These are phyloP conservation scores for Lanius ludovicianus DNA, from an alignment of 2,113 vertebrate genomes.

Conservation along the genomic window DNA sequence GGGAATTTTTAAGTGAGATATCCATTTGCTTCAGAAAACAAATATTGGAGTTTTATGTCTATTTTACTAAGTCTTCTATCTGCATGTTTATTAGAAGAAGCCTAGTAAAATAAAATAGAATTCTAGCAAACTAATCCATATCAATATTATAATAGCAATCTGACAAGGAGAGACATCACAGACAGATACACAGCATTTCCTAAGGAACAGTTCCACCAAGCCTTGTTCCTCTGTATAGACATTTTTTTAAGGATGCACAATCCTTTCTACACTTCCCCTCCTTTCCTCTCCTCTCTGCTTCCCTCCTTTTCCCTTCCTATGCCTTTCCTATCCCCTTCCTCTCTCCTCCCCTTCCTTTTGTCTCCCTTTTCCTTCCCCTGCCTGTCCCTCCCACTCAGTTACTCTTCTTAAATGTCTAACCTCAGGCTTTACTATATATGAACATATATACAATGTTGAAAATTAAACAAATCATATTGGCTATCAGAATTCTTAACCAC, in stretches of 20 bases:
- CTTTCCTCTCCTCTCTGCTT: not conserved
- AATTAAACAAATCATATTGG: not conserved
- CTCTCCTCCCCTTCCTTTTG: too few species aligned
- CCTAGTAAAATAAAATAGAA: not conserved
- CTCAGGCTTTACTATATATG: not conserved
- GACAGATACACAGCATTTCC: not conserved
- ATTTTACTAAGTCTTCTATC: not conserved
- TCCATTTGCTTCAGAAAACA: not conserved
- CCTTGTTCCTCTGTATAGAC: not conserved
- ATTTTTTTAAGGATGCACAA: not conserved
- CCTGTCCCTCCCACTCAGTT: accelerated
- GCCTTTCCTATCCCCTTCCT: not conserved
- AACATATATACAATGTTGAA: not conserved
- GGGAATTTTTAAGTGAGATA: not conserved
- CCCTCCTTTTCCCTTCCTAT: not conserved
- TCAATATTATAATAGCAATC: not conserved
- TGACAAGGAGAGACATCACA: not conserved
- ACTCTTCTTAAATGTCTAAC: not conserved
- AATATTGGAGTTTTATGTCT: not conserved
- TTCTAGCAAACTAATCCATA: not conserved
- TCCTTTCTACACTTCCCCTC: not conserved
- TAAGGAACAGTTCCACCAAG: not conserved
- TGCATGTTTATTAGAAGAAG: not conserved
- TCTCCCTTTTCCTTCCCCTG: accelerated
- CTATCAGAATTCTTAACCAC: not conserved